phyloP scores from a whole-genome alignment of 2,888 invertebrate genomes.

The Trichogramma evanescens region DNA sequence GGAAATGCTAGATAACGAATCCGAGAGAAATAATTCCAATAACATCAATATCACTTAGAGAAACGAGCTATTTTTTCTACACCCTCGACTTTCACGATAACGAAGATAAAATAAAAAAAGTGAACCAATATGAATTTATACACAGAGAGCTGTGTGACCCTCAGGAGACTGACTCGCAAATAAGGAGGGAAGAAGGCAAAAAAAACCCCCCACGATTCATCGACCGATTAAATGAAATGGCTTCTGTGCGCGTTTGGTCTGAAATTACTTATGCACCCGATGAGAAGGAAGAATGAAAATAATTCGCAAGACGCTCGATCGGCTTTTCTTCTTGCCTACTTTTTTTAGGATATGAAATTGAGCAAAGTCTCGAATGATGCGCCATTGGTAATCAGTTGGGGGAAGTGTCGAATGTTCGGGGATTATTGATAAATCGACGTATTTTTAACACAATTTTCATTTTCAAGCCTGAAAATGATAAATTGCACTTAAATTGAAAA shows the following conservation, averaged over 20 bases:
- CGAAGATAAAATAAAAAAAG: neutral
- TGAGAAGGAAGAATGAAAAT: neutral
- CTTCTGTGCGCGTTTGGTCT: slow-evolving; percentile 18
- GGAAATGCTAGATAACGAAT: slow-evolving; percentile 15
- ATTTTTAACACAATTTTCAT: too few relatives aligned
- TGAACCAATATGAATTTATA: slow-evolving; percentile 1
- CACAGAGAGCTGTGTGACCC: neutral
- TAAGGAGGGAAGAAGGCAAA: slow-evolving; percentile 1
- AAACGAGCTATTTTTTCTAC: slow-evolving; percentile 14
- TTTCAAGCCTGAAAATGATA: too few relatives aligned
- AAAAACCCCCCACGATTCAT: slow-evolving; percentile 5
- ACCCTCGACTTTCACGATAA: slow-evolving; percentile 27
- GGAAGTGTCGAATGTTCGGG: too few relatives aligned
- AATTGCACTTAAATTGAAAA: too few relatives aligned
- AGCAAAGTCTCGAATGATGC: too few relatives aligned
- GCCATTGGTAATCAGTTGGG: too few relatives aligned
- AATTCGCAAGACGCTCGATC: slow-evolving; percentile 3
- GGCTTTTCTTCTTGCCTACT: neutral
- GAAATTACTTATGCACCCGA: slow-evolving; percentile 27
- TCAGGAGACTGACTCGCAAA: neutral
- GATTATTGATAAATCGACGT: too few relatives aligned
- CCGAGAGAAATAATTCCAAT: slow-evolving; percentile 20
- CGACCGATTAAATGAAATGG: slow-evolving; percentile 35
- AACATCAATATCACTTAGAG: too few relatives aligned
- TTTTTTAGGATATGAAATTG: neutral